These are phyloP conservation scores for Dallia pectoralis DNA, from an alignment of 2,797 vertebrate species.

Conservation along the genomic window DNA sequence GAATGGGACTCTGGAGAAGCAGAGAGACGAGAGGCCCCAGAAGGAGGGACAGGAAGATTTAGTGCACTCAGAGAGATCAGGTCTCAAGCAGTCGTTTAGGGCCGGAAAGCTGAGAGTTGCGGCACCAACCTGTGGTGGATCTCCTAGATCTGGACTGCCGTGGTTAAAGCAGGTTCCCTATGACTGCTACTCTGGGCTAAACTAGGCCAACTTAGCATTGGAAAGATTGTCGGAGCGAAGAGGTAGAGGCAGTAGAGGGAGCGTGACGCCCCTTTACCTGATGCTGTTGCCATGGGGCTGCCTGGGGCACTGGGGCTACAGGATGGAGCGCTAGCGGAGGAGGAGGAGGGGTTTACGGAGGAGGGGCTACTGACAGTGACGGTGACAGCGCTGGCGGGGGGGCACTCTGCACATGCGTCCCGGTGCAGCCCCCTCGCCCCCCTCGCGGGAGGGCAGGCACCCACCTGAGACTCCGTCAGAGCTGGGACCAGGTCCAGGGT, in stretches of 20 bases:
- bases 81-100: slow-evolving; percentile 28
- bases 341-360: slow-evolving; percentile 89
- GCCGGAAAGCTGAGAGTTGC: slow-evolving; percentile 10
- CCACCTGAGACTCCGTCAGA: slow-evolving; percentile 99
- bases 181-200: slow-evolving; percentile 24
- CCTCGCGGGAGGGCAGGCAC: slow-evolving; percentile 81
- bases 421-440: slow-evolving; percentile 69
- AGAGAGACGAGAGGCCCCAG: slow-evolving; percentile 32
- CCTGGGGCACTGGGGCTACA: slow-evolving; percentile 89
- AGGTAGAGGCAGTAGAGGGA: slow-evolving; percentile 66
- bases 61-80: slow-evolving; percentile 29
- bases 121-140: slow-evolving; percentile 27
- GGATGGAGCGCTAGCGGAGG: slow-evolving; percentile 93
- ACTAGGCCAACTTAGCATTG: slow-evolving; percentile 22
- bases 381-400: slow-evolving; percentile 82
- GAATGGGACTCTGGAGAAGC: slow-evolving; percentile 24
- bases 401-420: slow-evolving; percentile 94
- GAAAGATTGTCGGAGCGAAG: slow-evolving; percentile 61
- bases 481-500: slow-evolving; percentile 96
- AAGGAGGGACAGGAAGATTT: slow-evolving; percentile 25
- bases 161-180: slow-evolving; percentile 30
- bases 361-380: slow-evolving; percentile 85
- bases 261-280: slow-evolving; percentile 93
- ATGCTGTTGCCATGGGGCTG: slow-evolving; percentile 99
- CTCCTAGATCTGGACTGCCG: slow-evolving; percentile 21